Base-by-base conservation (phyloP, 2,113 vertebrate genomes). In the Laticauda laticaudata region DNA sequence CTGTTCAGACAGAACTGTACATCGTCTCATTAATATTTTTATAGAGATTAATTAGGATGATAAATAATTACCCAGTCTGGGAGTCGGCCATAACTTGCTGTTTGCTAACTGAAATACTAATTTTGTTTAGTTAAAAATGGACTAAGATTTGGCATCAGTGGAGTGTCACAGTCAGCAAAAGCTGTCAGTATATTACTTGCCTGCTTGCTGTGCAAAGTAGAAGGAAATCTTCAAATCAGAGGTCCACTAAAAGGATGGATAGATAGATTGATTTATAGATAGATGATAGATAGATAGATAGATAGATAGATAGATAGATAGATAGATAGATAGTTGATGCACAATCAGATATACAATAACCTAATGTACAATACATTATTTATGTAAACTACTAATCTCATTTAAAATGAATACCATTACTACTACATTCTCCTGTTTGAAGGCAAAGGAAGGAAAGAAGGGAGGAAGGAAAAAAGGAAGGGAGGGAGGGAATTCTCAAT, bases 121-220 rank as follows among this genome's bases (percentile, higher is more conserved):
- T 75, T 94, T 94, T 85, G 34, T 53, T 91, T 96, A 93, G 3
- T 18, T 48, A 90, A 56, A 12, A 69, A 56, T 55, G 91, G 14
- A 0, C 51, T 91, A 92, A 15, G 51, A 57, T 24, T 86, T 91
- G 24, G 75, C 53, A 20, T 4, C 45, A 92, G 90, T 81, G 55
- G 3, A 81, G 20, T 15, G 11, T 18, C 87, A n/a, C 0, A 29
- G 4, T 61, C 55, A 51, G 1, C 34, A 93, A 10, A 91, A 6
- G 12, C 64, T 85, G 90, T 51, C 89, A 64, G n/a, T 90, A 61
- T 11, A 51, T 61, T 61, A n/a, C 12, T 90, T 90, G 20, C 0
- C 23, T 3, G 3, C 1, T 12, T 45, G 39, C 59, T 51, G 15
- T n/a, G 15, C 26, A 15, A 61, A 51, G 26, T 48, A n/a, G 56